Evolutionary conservation across 64 coral and sea anemone species (phyloP), one percentile per base, ranked within the genome.

Genomic region (Acropora yongei): DNA sequence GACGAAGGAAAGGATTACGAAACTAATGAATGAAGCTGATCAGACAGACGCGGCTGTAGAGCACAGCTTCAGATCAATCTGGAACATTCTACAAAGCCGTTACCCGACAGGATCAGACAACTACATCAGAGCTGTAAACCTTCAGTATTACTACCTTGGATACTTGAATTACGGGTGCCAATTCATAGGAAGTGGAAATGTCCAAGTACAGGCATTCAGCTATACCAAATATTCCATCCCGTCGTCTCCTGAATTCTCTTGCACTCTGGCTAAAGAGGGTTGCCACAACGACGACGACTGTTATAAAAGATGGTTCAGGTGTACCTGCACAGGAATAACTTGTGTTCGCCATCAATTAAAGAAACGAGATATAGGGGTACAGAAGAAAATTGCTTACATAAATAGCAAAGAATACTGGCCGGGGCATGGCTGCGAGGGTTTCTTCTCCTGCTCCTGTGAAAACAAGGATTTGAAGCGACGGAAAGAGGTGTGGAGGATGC

Each of bases 261-360:
- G 83, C 66, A 60, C 83, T 18, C 83, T 86, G 10, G 83, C 83
- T 12, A 44, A 44, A 14, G 61, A 68, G 18, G 83, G 83, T 86
- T 86, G 83, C 63, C 83, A 86, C 48, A 86, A 39, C 65, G 60
- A 86, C 66, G 13, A 86, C 6, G 83, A 86, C 60, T 86, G 83
- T 63, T 14, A 14, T 1, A 63, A 10, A 63, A 14, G 43, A 1
- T 8, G 45, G 3, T 63, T 47, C 0, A 17, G 6, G 41, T 86
- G 83, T 45, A 60, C 57, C 20, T 86, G 83, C 48, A 60, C 39
- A 50, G 83, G 83, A 16, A 43, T 2, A 44, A 71, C 83, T 86
- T 86, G 83, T 55, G 48, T 86, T n/a, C 83, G 83, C 20, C 61
- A 86, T 47, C 1, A 86, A 72, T 42, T 7, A 60, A 18, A 60